phyloP scores from a whole-genome alignment of 2,888 invertebrate species.

The Sturmia bella region DNA sequence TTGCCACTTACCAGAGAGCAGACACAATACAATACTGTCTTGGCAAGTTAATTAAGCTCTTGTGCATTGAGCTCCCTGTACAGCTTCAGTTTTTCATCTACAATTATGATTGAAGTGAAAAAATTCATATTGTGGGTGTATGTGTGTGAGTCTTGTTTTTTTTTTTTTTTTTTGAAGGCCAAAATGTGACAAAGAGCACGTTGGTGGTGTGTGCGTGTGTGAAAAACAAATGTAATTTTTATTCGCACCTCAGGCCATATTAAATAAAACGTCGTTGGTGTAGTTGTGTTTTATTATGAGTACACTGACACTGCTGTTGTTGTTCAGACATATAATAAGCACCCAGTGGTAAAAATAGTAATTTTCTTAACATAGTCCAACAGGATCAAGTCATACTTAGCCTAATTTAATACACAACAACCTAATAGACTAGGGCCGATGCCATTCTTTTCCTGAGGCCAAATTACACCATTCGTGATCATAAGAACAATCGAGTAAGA shows the following conservation, averaged over 20 bases:
- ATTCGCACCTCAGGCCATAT: conserved; percentile 51
- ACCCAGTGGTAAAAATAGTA: not conserved
- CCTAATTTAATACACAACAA: too few species aligned
- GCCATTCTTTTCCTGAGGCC: too few species aligned
- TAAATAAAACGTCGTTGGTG: conserved; percentile 17
- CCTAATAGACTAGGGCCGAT: too few species aligned
- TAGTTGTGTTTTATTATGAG: conserved; percentile 19
- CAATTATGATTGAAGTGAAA: not conserved
- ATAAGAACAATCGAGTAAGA: too few species aligned
- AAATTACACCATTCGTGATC: too few species aligned
- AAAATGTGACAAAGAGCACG: not conserved
- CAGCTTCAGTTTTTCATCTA: not conserved
- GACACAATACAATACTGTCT: not conserved
- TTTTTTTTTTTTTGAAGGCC: not conserved
- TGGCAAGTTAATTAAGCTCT: conserved; percentile 54
- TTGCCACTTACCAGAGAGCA: not conserved
- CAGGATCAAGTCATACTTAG: too few species aligned
- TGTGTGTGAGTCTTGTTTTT: not conserved
- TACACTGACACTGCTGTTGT: not conserved
- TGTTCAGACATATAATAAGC: not conserved
- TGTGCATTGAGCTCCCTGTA: not conserved
- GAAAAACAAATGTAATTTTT: conserved; percentile 44
- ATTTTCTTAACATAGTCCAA: too few species aligned
- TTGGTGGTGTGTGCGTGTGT: conserved; percentile 5
- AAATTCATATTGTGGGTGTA: not conserved